Base-by-base conservation (phyloP, 2,888 invertebrate genomes). In the Volucella bombylans region DNA sequence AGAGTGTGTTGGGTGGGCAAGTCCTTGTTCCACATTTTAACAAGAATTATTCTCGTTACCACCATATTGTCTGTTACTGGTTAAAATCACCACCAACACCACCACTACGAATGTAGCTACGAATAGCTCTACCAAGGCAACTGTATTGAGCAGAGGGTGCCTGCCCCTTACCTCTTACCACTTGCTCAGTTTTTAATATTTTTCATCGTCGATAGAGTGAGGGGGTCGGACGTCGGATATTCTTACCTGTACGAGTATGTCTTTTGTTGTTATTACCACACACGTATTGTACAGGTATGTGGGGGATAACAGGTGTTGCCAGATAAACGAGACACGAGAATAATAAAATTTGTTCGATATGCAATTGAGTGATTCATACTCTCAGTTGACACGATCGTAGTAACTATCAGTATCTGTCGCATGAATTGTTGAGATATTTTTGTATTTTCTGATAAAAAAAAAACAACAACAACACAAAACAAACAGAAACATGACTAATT, bases 181-280 rank as follows among this genome's bases (percentile, higher is more conserved):
- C 14, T 15, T 57, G 47, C 15, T 18, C 8, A 69, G 54, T 18
- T 39, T 47, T 50, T 38, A 67, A 43, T 52, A 43, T 50, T 38
- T 62, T 10, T 57, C 8, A 12, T 31, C 10, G 47, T 31, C 10
- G 47, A 47, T 14, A 43, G 69, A 55, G 59, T 49, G 77, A 55
- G 77, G 62, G 50, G 59, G 54, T 57, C 10, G 49, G 64, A 73
- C 59, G 43, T 55, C 10, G 67, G 9, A 62, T 62, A 54, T 72
- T 73, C 67, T 62, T 85, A 85, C 81, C 85, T 85, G 81, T 62
- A n/a, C n/a, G n/a, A n/a, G n/a, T n/a, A 39, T 39, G 71, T 68
- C 81, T 85, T 49, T 74, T 81, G 49, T 68, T 82, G 65, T 67
- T 71, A 74, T 77, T 85, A 81, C 85, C 59, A 65, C 80, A 83